phyloP scores from a whole-genome alignment of 2,113 vertebrate species.

The Protobothrops mucrosquamatus region DNA sequence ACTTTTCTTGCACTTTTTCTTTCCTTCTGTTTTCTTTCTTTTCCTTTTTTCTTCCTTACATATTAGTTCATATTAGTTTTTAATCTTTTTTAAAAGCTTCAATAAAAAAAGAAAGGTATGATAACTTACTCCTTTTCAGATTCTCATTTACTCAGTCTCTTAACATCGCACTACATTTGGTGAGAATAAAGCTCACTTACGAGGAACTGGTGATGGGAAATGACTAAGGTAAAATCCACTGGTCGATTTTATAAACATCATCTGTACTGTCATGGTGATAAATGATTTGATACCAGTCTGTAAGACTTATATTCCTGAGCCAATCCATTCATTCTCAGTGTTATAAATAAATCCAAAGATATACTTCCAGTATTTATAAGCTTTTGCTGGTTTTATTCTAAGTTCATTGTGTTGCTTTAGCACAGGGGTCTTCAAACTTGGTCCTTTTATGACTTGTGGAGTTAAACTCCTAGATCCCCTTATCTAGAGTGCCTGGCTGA shows the following conservation, averaged over 20 bases:
- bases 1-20: neutral
- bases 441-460: too few relatives aligned
- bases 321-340: neutral
- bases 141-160: neutral
- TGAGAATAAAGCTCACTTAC: neutral
- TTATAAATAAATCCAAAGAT: neutral
- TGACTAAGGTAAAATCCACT: neutral
- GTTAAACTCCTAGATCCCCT: too few relatives aligned
- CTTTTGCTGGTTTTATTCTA: neutral
- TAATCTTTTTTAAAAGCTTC: neutral
- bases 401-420: neutral
- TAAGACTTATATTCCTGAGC: neutral
- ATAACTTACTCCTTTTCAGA: neutral
- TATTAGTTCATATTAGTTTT: neutral
- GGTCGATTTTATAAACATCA: neutral
- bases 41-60: neutral
- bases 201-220: neutral
- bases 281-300: neutral
- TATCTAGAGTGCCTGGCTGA: too few relatives aligned
- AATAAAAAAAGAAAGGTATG: neutral
- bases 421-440: neutral
- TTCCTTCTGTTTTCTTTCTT: neutral
- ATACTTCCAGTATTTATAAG: too few relatives aligned
- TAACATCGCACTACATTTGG: neutral
- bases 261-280: neutral